A percentile compares a stretch with the other conserved stretches of the same genome.
Evolutionary conservation across 1,140 invertebrate species (phyloP).

Genomic region (Cotesia glomerata): DNA sequence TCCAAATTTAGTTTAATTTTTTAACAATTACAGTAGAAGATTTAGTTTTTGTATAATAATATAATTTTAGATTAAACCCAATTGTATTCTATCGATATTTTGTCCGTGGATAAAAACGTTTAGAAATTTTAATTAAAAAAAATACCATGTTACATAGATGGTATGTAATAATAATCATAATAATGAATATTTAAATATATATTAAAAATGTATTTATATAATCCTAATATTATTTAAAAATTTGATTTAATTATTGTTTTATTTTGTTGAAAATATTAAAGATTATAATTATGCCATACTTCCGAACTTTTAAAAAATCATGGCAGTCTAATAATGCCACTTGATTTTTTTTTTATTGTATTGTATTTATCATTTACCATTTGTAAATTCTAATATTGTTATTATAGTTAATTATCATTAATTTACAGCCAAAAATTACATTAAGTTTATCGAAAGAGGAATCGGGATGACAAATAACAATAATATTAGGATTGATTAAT

Average conservation of each 20-base stretch:
- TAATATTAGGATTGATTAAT: not conserved
- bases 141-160: not conserved
- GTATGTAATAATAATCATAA: not conserved
- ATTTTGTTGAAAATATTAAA: not conserved
- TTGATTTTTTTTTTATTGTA: not conserved
- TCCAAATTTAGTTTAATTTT: no score
- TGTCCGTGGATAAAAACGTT: no score
- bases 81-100: no score
- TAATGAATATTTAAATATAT: not conserved
- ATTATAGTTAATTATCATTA: not conserved
- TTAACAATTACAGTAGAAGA: no score
- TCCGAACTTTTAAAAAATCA: not conserved
- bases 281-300: not conserved
- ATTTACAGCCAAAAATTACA: not conserved
- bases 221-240: not conserved
- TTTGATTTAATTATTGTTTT: not conserved
- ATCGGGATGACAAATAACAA: no score
- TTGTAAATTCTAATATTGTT: not conserved
- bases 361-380: not conserved
- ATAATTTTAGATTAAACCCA: no score
- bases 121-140: no score
- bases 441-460: not conserved
- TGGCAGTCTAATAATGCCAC: conserved; percentile 3
- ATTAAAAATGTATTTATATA: not conserved
- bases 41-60: no score